These are phyloP conservation scores for Polymixis flavicincta DNA, from an alignment of 2,888 invertebrate species.

Conservation along the genomic window DNA sequence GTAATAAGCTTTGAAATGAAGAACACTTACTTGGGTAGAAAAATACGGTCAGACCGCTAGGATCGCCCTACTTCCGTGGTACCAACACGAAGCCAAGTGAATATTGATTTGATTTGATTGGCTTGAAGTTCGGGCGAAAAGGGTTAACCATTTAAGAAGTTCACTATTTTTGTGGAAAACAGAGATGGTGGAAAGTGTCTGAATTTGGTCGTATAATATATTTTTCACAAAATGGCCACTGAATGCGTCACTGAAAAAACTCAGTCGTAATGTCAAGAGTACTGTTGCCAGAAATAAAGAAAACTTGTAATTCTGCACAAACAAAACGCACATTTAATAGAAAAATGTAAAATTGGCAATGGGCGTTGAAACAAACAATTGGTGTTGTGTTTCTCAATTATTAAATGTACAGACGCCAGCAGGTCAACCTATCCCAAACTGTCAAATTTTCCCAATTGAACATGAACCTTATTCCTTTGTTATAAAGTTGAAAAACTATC, in stretches of 20 bases:
- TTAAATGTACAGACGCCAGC: too few species aligned
- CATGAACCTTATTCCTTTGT: too few species aligned
- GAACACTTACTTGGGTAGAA: slow-evolving; percentile 75
- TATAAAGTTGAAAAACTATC: too few species aligned
- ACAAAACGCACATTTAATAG: not conserved
- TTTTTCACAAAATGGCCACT: slow-evolving; percentile 83
- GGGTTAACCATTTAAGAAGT: slow-evolving; percentile 64
- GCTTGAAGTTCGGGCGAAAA: slow-evolving; percentile 70
- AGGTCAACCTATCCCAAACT: too few species aligned
- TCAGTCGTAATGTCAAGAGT: not conserved
- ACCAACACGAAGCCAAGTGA: slow-evolving; percentile 69
- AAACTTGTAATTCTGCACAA: not conserved
- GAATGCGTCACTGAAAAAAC: slow-evolving; percentile 77
- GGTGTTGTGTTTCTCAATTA: too few species aligned
- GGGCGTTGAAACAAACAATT: too few species aligned
- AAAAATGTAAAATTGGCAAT: too few species aligned
- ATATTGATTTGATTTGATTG: slow-evolving; percentile 70
- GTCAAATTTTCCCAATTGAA: too few species aligned
- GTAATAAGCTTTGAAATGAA: slow-evolving; percentile 84
- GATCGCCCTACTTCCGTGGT: slow-evolving; percentile 79
- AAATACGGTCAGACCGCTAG: slow-evolving; percentile 84
- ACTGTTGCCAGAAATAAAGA: slow-evolving; percentile 8
- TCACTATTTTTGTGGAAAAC: slow-evolving; percentile 67
- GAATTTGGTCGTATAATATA: slow-evolving; percentile 77
- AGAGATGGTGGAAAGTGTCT: slow-evolving; percentile 66